Conservation (phyloP, 30 jellyfish, hydroid and myxozoan genomes). For the Chrysaora quinquecirrha region DNA sequence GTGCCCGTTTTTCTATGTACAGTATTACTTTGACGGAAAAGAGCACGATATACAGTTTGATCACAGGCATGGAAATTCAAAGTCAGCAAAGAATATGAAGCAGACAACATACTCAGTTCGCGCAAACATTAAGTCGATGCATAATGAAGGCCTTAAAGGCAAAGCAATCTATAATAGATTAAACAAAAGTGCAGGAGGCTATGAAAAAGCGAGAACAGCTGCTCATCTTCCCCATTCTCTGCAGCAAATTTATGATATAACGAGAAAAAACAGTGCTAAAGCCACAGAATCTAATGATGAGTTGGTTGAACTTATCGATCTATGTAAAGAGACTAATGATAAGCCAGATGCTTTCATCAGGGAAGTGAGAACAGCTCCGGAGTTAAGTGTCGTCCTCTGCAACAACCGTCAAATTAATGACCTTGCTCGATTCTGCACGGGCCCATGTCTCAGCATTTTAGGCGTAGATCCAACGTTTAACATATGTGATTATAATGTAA, state of each 20-base stretch:
- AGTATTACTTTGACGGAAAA: background rate
- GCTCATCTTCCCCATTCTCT: slow-evolving; percentile 35
- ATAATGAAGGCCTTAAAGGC: slow-evolving; percentile 31
- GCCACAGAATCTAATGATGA: slow-evolving; percentile 16
- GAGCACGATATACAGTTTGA: background rate
- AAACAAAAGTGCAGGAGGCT: slow-evolving; percentile 39
- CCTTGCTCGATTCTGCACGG: slow-evolving; percentile 21
- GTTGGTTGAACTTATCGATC: slow-evolving; percentile 24
- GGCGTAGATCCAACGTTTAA: slow-evolving; percentile 57
- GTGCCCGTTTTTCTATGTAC: background rate
- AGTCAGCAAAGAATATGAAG: background rate
- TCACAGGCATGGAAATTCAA: background rate
- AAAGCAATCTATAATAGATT: slow-evolving; percentile 11
- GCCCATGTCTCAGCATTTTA: slow-evolving; percentile 1
- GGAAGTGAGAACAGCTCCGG: slow-evolving; percentile 70
- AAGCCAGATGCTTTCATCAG: slow-evolving; percentile 36
- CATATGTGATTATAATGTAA: slow-evolving; percentile 47
- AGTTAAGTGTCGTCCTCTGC: slow-evolving; percentile 25
- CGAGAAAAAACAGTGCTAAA: slow-evolving; percentile 10
- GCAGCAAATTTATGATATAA: slow-evolving; percentile 26
- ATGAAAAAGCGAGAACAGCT: slow-evolving; percentile 37
- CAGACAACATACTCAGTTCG: background rate
- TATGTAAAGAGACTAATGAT: slow-evolving; percentile 11
- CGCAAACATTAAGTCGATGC: slow-evolving; percentile 14
- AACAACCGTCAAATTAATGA: slow-evolving; percentile 44